Evolutionary conservation across 2,113 vertebrate species (phyloP), one percentile per base, ranked within the genome.

Genomic region (Indicator indicator): DNA sequence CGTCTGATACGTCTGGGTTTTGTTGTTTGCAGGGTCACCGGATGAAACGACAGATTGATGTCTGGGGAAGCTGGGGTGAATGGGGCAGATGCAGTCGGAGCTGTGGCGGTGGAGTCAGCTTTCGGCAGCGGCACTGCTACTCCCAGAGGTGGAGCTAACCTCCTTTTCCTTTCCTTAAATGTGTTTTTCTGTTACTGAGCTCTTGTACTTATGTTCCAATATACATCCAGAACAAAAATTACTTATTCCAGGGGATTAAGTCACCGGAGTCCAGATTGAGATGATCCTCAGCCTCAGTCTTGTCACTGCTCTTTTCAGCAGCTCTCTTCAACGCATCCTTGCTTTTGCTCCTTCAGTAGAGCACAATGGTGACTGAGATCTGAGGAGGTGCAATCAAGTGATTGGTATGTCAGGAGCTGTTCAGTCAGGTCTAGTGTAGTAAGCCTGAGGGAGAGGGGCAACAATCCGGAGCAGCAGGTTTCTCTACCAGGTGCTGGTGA

Each of bases 11-110:
- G 6, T 42, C 46, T 63, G 23, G 72, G 27, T 8, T 1, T 9
- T 56, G 83, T 89, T 72, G 44, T 82, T 83, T 81, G 14, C 88
- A 98, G 98, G 91, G 70, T 69, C 42, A 0, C 15, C 84, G 50
- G 71, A 60, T 85, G 86, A 98, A 94, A 60, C 72, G 89, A 18
- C 98, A 98, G 85, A 77, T 62, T 67, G 98, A 98, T 86, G 90
- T 93, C 96, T 99, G 99, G 99, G 99, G 98, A 5, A 70, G 96
- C 30, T 99, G 99, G 99, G 97, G 98, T 23, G 95, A 98, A 16
- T 99, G 98, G 95, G 97, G 98, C 36, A 96, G 97, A 75, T 99
- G 99, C 97, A 99, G 99, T 89, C 98, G 98, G 80, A 99, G 98
- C 96, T 99, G 99, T 71, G 99, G 99, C 0, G 97, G 98, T 4